These are phyloP conservation scores for Notarius lentiginosus DNA, from an alignment of 2,113 vertebrate species.

Conservation along the genomic window DNA sequence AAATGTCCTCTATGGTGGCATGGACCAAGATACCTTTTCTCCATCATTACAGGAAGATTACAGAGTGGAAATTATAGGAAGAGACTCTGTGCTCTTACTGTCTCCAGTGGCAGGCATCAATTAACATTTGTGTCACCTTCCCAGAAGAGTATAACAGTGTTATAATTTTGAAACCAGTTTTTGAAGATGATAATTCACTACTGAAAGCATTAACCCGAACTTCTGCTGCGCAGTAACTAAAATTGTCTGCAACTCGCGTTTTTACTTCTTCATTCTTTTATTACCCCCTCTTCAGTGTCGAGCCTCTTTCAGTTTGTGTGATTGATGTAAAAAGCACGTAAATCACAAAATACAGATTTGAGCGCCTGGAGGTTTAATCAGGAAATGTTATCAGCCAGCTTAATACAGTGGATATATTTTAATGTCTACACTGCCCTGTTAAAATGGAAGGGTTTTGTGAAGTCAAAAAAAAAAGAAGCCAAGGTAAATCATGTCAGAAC, in stretches of 20 bases:
- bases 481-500: no score
- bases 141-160: background rate
- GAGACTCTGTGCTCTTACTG: background rate
- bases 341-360: background rate
- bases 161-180: background rate
- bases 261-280: background rate
- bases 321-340: background rate
- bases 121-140: background rate
- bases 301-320: background rate
- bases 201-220: background rate
- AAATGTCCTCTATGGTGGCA: background rate
- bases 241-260: background rate
- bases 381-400: background rate
- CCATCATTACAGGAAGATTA: background rate
- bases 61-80: background rate
- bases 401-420: background rate
- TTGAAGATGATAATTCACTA: background rate
- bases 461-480: no score
- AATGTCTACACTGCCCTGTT: no score
- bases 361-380: background rate
- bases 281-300: background rate
- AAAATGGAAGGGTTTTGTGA: no score
- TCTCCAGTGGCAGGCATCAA: background rate
- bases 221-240: background rate
- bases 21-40: background rate